Evolutionary conservation across 1,140 invertebrate genomes (phyloP).

Genomic region (Leptinotarsa texana): DNA sequence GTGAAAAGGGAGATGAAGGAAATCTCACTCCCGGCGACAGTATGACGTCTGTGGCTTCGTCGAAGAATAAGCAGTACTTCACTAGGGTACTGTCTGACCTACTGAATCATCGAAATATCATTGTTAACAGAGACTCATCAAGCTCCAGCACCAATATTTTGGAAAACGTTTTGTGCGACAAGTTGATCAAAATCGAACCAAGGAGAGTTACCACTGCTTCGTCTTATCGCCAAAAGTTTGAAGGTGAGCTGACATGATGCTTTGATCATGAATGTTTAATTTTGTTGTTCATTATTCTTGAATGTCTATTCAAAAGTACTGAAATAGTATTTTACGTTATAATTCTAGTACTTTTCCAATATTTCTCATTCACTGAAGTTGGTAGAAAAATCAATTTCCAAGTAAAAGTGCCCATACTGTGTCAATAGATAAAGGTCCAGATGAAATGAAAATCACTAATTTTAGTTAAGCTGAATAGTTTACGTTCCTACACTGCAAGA

Average conservation of each 20-base stretch:
- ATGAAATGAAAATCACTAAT: no score
- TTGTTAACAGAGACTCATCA: background rate
- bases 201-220: background rate
- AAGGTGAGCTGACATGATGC: background rate
- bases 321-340: no score
- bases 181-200: conserved; percentile 2
- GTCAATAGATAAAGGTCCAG: no score
- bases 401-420: no score
- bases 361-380: no score
- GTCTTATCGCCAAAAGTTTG: background rate
- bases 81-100: conserved; percentile 31
- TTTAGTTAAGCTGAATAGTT: no score
- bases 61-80: conserved; percentile 31
- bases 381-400: no score
- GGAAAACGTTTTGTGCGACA: conserved; percentile 5
- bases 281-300: no score
- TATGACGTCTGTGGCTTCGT: background rate
- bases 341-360: no score
- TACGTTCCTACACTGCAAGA: no score
- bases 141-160: conserved; percentile 2
- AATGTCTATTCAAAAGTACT: no score
- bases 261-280: no score
- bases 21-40: background rate
- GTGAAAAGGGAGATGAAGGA: background rate
- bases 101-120: conserved; percentile 21